Evolutionary conservation across 2,888 invertebrate genomes (phyloP), one percentile per base, ranked within the genome.

Genomic region (Drosophila ezoana): DNA sequence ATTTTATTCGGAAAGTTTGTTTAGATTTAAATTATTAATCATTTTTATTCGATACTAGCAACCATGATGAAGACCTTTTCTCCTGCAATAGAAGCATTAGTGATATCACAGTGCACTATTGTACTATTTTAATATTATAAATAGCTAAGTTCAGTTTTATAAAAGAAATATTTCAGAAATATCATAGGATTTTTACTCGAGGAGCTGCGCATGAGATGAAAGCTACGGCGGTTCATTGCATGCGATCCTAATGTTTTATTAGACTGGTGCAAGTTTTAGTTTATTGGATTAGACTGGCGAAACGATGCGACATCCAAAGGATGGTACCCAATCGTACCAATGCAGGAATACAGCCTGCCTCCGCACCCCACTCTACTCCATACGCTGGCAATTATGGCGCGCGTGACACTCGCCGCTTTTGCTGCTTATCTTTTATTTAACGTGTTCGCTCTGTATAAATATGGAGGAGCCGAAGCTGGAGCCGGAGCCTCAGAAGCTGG

Each of bases 361-460:
- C 10, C 33, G 20, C 47, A 10, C 23, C 37, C 41, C 8, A 49
- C 41, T 37, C 23, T 35, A 33, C 20, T 18, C 40, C 43, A 37
- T 54, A 52, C 51, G 35, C 54, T 67, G 62, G 79, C 68, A 82
- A 70, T 79, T 82, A 72, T 65, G 57, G 81, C 20, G 62, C 87
- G 81, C 78, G 89, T 86, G 84, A 86, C 83, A 88, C 71, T 84
- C 84, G 48, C 69, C 73, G 73, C 71, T 66, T 69, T 71, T 70
- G 68, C 67, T 63, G 78, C 89, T 85, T 85, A 85, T 85, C 84
- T 85, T 85, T 85, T 87, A 85, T 84, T 84, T 84, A 84, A 84
- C 89, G 87, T 86, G 76, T 74, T 66, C 83, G 83, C 88, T 86
- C 88, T 79, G 88, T 83, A 83, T 83, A 83, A 83, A 83, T 88